Evolutionary conservation across 2,888 invertebrate genomes (phyloP).

Genomic region (Bombyx huttoni): DNA sequence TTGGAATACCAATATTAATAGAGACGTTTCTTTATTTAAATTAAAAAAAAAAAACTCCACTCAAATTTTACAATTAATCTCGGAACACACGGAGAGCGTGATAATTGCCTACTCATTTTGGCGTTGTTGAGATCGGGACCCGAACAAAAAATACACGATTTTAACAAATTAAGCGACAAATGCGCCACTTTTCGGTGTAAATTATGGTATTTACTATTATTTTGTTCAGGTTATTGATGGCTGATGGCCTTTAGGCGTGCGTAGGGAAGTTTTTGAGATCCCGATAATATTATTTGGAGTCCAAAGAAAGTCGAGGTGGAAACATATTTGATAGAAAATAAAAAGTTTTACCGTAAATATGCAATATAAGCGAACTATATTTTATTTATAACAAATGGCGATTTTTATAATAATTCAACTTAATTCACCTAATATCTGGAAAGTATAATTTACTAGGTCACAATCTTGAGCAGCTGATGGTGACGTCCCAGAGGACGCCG

Average conservation of each 20-base stretch:
- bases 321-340: too few species aligned
- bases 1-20: conserved; percentile 42
- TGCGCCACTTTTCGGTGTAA: conserved; percentile 49
- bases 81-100: conserved; percentile 41
- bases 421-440: too few species aligned
- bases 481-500: too few species aligned
- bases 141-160: conserved; percentile 38
- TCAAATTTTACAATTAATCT: conserved; percentile 56
- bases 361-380: too few species aligned
- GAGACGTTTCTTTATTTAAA: conserved; percentile 37
- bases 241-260: conserved; percentile 9
- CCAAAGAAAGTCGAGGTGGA: neutral
- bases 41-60: conserved; percentile 28
- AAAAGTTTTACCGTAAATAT: too few species aligned
- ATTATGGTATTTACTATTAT: conserved; percentile 47
- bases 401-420: too few species aligned
- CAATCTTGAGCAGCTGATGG: too few species aligned
- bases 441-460: too few species aligned
- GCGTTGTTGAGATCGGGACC: conserved; percentile 30
- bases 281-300: neutral
- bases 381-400: too few species aligned
- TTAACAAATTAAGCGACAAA: conserved; percentile 69
- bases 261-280: too few species aligned
- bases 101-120: conserved; percentile 62
- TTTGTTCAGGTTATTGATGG: conserved; percentile 42